A percentile compares a stretch with the other conserved stretches of the same genome.
Evolutionary conservation across 2,888 invertebrate genomes (phyloP).

Genomic region (Helleia helle): DNA sequence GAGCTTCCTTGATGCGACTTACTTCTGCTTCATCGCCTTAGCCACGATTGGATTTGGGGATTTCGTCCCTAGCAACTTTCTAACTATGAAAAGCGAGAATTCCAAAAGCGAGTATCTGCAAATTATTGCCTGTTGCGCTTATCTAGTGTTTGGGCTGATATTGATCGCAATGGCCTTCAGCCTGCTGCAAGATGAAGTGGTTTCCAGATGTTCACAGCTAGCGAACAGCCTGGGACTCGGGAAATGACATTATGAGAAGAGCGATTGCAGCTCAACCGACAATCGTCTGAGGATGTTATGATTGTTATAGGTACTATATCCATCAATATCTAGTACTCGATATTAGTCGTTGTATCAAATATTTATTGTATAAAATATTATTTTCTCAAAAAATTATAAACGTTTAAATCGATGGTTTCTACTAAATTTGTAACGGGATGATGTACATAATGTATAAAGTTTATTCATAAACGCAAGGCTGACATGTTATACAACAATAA

Average conservation of each 20-base stretch:
- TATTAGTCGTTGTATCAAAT: conserved; percentile 29
- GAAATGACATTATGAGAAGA: conserved; percentile 71
- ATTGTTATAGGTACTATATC: conserved; percentile 36
- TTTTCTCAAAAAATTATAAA: conserved; percentile 21
- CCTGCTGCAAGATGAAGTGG: conserved; percentile 86
- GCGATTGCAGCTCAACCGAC: conserved; percentile 63
- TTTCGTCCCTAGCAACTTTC: conserved; percentile 77
- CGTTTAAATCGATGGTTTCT: conserved; percentile 43
- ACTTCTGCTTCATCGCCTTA: conserved; percentile 89
- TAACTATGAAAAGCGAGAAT: conserved; percentile 54
- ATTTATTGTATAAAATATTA: conserved; percentile 18
- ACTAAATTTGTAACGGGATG: conserved; percentile 62
- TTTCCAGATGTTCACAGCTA: conserved; percentile 80
- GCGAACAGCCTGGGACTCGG: conserved; percentile 80
- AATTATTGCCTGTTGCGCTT: conserved; percentile 85
- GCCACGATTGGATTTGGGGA: conserved; percentile 89
- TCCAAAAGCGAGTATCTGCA: conserved; percentile 77
- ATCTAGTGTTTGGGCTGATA: conserved; percentile 84
- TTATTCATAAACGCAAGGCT: conserved; percentile 71
- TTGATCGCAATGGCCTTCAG: conserved; percentile 90
- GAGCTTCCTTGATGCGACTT: conserved; percentile 86
- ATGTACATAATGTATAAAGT: conserved; percentile 67
- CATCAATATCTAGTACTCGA: conserved; percentile 23
- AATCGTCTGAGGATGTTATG: conserved; percentile 67
- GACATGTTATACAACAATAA: conserved; percentile 72